Conservation (phyloP, 2,888 invertebrate genomes). For the Cataglyphis rosenhaueri region DNA sequence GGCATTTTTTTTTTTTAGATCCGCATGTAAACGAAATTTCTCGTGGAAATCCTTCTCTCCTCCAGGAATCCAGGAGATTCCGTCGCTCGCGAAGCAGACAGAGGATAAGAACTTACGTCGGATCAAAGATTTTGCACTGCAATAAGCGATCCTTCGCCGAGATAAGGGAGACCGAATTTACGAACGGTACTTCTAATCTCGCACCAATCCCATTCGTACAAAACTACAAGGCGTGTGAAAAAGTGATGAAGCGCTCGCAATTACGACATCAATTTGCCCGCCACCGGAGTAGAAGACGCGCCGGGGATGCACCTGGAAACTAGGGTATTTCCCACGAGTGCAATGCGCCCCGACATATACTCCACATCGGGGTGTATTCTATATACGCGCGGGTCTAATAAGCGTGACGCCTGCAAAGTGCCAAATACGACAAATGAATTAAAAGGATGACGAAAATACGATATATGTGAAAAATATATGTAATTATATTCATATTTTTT, state of each 20-base stretch:
- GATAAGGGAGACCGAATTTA: slow-evolving; percentile 19
- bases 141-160: neutral
- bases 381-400: slow-evolving; percentile 39
- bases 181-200: slow-evolving; percentile 54
- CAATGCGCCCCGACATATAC: slow-evolving; percentile 58
- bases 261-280: slow-evolving; percentile 68
- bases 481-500: neutral
- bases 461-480: neutral
- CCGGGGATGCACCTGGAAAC: slow-evolving; percentile 59
- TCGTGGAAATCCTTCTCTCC: neutral
- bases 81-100: neutral
- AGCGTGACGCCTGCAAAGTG: slow-evolving; percentile 12
- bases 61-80: neutral
- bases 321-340: slow-evolving; percentile 76
- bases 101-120: neutral
- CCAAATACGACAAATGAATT: slow-evolving; percentile 49
- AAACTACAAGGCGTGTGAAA: slow-evolving; percentile 59
- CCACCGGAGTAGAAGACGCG: slow-evolving; percentile 53
- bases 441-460: slow-evolving; percentile 27
- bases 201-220: slow-evolving; percentile 55
- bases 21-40: slow-evolving; percentile 13
- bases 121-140: neutral
- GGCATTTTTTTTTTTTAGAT: neutral
- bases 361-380: slow-evolving; percentile 4
- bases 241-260: slow-evolving; percentile 70